These are phyloP conservation scores for Acleris sparsana DNA, from an alignment of 2,888 invertebrate genomes.

Conservation along the genomic window DNA sequence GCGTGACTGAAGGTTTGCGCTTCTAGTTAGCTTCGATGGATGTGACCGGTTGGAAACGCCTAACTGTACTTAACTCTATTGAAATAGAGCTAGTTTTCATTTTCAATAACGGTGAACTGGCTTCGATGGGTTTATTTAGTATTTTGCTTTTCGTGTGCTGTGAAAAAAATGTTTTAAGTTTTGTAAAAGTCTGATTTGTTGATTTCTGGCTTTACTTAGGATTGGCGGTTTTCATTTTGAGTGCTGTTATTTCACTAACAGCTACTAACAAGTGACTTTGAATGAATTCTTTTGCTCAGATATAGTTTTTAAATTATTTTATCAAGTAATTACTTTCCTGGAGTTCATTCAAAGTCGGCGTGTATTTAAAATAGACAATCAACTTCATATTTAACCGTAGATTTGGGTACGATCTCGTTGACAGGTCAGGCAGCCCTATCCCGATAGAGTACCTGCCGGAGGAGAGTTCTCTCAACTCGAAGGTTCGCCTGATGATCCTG, in stretches of 20 bases:
- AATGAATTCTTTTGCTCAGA: conserved; percentile 55
- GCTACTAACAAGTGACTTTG: conserved; percentile 81
- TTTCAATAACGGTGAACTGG: conserved; percentile 44
- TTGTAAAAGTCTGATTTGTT: conserved; percentile 40
- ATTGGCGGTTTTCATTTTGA: conserved; percentile 55
- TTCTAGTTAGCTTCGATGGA: conserved; percentile 36
- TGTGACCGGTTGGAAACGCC: conserved; percentile 43
- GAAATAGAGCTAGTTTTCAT: conserved; percentile 37
- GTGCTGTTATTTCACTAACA: conserved; percentile 82
- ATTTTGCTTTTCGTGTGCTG: conserved; percentile 34
- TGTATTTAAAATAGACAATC: conserved; percentile 39
- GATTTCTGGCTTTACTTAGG: conserved; percentile 44
- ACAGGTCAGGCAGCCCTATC: conserved; percentile 94
- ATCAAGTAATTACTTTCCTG: background rate
- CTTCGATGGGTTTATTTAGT: conserved; percentile 45
- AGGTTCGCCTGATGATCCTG: conserved; percentile 92
- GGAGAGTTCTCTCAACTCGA: conserved; percentile 94
- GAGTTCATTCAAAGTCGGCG: conserved; percentile 72
- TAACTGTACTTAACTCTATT: conserved; percentile 38
- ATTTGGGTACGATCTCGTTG: conserved; percentile 74
- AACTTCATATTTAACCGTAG: conserved; percentile 75
- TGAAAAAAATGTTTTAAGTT: conserved; percentile 27
- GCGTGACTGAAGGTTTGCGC: conserved; percentile 45
- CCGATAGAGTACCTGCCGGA: conserved; percentile 96
- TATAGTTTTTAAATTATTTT: background rate